Conservation (phyloP, 1,140 invertebrate genomes). For the Drosophila bocki region DNA sequence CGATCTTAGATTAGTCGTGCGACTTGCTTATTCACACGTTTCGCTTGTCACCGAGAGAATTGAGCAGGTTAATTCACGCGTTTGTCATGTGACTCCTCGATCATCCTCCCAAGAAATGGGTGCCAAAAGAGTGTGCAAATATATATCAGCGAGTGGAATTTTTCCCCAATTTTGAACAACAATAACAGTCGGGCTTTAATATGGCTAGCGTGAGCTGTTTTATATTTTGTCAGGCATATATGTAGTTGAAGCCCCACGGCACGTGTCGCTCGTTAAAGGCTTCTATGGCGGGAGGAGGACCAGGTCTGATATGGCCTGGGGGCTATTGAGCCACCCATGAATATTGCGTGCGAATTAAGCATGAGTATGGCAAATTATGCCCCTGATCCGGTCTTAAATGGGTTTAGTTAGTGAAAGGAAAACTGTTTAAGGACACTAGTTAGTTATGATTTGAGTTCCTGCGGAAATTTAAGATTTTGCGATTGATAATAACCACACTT, state of each 20-base stretch:
- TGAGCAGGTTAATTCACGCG: constrained; percentile 64
- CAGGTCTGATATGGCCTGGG: background rate
- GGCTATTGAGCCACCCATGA: background rate
- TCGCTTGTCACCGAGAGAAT: constrained; percentile 59
- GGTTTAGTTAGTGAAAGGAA: background rate
- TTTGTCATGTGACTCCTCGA: constrained; percentile 70
- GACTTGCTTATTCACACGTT: constrained; percentile 70
- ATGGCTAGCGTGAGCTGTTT: constrained; percentile 50
- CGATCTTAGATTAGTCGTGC: constrained; percentile 75
- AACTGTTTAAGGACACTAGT: background rate
- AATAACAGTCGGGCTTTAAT: constrained; percentile 31
- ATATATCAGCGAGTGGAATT: constrained; percentile 52
- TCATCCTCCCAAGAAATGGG: constrained; percentile 19
- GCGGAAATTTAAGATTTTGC: background rate
- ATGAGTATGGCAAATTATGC: constrained; percentile 16
- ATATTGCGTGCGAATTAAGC: constrained; percentile 32
- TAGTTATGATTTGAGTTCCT: background rate
- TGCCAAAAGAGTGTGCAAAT: constrained; percentile 68
- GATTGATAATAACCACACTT: background rate
- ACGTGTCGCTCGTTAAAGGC: constrained; percentile 52
- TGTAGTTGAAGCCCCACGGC: constrained; percentile 23
- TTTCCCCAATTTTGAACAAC: constrained; percentile 38
- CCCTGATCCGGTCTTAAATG: constrained; percentile 28
- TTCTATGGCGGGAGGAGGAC: constrained; percentile 11
- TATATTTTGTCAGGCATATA: constrained; percentile 32